phyloP scores from a whole-genome alignment of 53 echinoderm and acorn worm species.

The Echinometra lucunter region DNA sequence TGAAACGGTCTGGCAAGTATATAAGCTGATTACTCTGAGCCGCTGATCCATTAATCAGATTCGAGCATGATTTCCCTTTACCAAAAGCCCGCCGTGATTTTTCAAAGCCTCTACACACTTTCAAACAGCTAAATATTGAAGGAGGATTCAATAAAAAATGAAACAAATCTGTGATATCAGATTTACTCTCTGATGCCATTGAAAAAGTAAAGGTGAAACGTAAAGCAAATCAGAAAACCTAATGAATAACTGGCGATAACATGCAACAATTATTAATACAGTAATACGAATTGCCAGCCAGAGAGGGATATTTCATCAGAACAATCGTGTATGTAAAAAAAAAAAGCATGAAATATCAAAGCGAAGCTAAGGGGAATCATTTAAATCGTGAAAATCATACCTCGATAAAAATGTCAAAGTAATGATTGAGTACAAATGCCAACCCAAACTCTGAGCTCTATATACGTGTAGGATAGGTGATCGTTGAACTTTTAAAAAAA shows the following conservation, averaged over 20 bases:
- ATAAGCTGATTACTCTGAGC: slow-evolving; percentile 17
- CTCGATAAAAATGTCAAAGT: neutral
- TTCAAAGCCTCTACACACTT: neutral
- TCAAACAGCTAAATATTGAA: neutral
- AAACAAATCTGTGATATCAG: neutral
- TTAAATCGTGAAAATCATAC: neutral
- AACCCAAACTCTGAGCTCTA: neutral
- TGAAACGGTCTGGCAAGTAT: neutral
- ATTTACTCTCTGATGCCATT: neutral
- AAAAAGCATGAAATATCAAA: neutral
- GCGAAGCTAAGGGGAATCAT: neutral
- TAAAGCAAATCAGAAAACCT: too few relatives aligned
- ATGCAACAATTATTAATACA: too few relatives aligned
- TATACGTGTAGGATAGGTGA: neutral
- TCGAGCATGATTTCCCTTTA: neutral
- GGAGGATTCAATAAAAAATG: neutral
- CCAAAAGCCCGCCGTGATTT: slow-evolving; percentile 1
- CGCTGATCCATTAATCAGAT: slow-evolving; percentile 13
- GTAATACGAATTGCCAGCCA: neutral
- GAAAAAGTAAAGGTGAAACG: neutral
- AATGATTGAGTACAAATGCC: neutral
- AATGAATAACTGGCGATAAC: too few relatives aligned
- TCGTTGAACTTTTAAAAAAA: too few relatives aligned
- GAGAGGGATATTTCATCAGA: neutral
- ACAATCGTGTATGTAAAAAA: neutral